A percentile compares a stretch with the other conserved stretches of the same genome.
Evolutionary conservation across 2,797 vertebrate species (phyloP).

Genomic region (Bovichtus variegatus): DNA sequence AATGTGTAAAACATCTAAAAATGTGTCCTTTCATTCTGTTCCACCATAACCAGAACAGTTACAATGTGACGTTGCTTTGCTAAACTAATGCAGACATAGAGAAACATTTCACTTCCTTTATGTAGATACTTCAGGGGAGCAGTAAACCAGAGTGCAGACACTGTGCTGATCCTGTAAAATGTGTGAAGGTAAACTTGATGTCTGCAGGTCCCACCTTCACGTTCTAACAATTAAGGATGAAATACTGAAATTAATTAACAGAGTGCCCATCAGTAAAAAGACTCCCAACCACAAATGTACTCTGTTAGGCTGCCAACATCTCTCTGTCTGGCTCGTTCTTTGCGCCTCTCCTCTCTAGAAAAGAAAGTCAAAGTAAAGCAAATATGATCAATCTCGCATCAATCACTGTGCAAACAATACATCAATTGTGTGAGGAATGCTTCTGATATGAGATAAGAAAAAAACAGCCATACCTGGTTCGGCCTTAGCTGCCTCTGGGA

Average conservation of each 20-base stretch:
- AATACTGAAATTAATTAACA: slow-evolving; percentile 31
- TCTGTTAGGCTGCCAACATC: slow-evolving; percentile 77
- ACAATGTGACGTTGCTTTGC: slow-evolving; percentile 29
- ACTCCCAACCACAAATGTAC: slow-evolving; percentile 21
- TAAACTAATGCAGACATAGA: slow-evolving; percentile 29
- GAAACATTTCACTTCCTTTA: slow-evolving; percentile 26
- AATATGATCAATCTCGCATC: slow-evolving; percentile 18
- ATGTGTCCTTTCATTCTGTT: slow-evolving; percentile 9
- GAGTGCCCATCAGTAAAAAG: slow-evolving; percentile 27
- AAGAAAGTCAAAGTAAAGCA: slow-evolving; percentile 38
- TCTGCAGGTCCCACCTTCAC: slow-evolving; percentile 19
- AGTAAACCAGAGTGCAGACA: slow-evolving; percentile 36
- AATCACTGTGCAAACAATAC: background rate
- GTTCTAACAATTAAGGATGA: slow-evolving; percentile 27
- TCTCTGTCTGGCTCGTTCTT: slow-evolving; percentile 69
- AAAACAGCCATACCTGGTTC: slow-evolving; percentile 71
- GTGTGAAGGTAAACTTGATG: slow-evolving; percentile 20
- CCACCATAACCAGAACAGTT: slow-evolving; percentile 17
- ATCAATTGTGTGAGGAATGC: background rate
- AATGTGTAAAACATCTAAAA: slow-evolving; percentile 71
- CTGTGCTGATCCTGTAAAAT: slow-evolving; percentile 38
- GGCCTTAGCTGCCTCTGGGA: slow-evolving; percentile 64
- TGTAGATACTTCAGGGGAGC: slow-evolving; percentile 28
- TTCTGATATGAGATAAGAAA: background rate
- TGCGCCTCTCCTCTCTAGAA: slow-evolving; percentile 72